These are phyloP conservation scores for Pogona vitticeps DNA, from an alignment of 2,113 vertebrate genomes.

Conservation along the genomic window DNA sequence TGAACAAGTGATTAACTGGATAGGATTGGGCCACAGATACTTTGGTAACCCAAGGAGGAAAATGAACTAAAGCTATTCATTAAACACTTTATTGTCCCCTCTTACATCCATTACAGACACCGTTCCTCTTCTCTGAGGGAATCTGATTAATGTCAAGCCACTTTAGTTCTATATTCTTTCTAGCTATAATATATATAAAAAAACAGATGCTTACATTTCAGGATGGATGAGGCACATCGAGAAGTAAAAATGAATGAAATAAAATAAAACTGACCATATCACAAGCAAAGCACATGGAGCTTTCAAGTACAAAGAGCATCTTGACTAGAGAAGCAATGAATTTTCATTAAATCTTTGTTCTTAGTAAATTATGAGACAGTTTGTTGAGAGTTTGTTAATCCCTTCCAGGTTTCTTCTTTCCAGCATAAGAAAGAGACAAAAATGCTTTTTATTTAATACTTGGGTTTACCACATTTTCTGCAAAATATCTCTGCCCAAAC, in stretches of 20 bases:
- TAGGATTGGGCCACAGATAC: too few relatives aligned
- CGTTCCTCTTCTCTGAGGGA: background rate
- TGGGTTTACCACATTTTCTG: too few relatives aligned
- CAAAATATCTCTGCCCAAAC: too few relatives aligned
- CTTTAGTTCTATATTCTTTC: background rate
- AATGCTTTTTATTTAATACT: too few relatives aligned
- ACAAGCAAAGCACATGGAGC: background rate
- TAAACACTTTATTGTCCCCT: slow-evolving; percentile 1
- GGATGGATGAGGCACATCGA: background rate
- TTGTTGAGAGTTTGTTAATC: too few relatives aligned
- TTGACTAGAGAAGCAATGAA: background rate
- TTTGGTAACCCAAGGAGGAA: background rate
- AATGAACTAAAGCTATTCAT: background rate
- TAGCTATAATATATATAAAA: background rate
- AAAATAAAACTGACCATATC: background rate
- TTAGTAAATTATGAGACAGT: too few relatives aligned
- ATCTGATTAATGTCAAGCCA: background rate
- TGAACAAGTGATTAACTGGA: background rate
- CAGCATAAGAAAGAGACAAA: too few relatives aligned
- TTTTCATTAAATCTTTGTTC: too few relatives aligned
- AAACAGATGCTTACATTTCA: background rate
- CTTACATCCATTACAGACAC: background rate
- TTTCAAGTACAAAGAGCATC: background rate
- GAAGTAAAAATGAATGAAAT: background rate
- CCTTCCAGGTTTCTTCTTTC: too few relatives aligned